Conservation (phyloP, 1,140 invertebrate genomes). For the Adelges cooleyi region DNA sequence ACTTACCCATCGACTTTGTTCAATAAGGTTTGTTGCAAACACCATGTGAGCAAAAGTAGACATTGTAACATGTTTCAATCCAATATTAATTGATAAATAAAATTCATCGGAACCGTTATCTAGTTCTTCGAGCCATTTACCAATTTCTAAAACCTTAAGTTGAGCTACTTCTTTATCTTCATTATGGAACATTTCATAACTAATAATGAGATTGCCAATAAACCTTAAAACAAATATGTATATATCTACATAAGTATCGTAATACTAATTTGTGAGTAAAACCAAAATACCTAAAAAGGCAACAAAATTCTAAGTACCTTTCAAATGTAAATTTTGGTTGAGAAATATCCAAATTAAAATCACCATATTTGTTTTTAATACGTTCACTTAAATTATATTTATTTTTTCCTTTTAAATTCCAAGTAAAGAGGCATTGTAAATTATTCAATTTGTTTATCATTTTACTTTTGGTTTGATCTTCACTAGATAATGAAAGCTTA, state of each 20-base stretch:
- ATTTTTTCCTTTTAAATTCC: background rate
- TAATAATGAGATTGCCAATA: conserved; percentile 19
- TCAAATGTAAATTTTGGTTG: conserved; percentile 14
- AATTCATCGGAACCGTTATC: conserved; percentile 8
- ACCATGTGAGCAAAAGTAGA: conserved; percentile 19
- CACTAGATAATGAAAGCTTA: no score
- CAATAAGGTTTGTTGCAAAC: conserved; percentile 3
- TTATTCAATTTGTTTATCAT: background rate
- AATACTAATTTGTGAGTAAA: background rate
- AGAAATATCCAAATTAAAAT: conserved; percentile 1
- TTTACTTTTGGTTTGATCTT: no score
- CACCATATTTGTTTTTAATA: conserved; percentile 15
- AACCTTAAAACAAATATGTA: background rate
- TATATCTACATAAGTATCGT: background rate
- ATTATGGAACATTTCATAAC: conserved; percentile 3
- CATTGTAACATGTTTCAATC: background rate
- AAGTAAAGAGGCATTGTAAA: conserved; percentile 14
- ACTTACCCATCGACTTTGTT: conserved; percentile 9
- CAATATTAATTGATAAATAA: conserved; percentile 8
- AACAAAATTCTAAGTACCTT: background rate
- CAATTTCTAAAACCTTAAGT: conserved; percentile 17
- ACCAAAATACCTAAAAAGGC: background rate
- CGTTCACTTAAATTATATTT: background rate
- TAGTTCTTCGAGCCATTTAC: conserved; percentile 22
- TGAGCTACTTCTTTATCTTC: background rate